Base-by-base conservation (phyloP, 2,113 vertebrate genomes). In the Nesogale talazaci region DNA sequence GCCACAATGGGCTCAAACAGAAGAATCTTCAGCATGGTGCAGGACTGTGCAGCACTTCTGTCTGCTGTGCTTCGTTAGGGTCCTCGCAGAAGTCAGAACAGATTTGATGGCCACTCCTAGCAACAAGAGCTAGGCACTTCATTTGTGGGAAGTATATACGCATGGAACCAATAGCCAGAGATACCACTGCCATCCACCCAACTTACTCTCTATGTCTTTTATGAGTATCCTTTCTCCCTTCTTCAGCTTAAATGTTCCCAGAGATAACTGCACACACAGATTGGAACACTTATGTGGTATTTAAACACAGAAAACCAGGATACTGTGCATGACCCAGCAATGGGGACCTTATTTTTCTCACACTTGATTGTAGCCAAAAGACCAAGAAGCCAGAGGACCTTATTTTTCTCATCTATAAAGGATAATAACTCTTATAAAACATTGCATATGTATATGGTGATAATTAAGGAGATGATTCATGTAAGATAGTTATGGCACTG, bases 381-480 rank as follows among this genome's bases (percentile, higher is more conserved):
- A 10, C 10, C 42, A 46, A 46, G 42, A 46, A 46, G 42, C 42
- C 6, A 46, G 5, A 46, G 20, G 89, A 57, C 25, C 20, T 79
- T 65, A 27, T 61, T 95, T 72, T 90, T 10, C 16, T 93, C 29
- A 31, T 91, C 74, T 76, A 22, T 59, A 91, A 74, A 93, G 42
- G 85, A 87, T 2, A 52, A 87, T 2, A 52, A 52, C 46, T 52
- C n/a, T 14, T 63, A 83, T 59, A 88, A 83, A 93, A 86, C 57
- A 72, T 70, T 70, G 88, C 65, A 40, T 11, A 91, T 72, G 8
- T 27, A 4, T 42, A 91, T 91, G 70, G 42, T 77, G n/a, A 86
- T 92, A 46, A 92, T 86, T 94, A 80, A 96, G 93, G 65, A 74
- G 5, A 56, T 90, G 93, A 91, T 72, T 83, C 56, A 77, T 63